These are phyloP conservation scores for Microcebus ravelobensis DNA, from an alignment of 2,113 vertebrate species.

Conservation along the genomic window DNA sequence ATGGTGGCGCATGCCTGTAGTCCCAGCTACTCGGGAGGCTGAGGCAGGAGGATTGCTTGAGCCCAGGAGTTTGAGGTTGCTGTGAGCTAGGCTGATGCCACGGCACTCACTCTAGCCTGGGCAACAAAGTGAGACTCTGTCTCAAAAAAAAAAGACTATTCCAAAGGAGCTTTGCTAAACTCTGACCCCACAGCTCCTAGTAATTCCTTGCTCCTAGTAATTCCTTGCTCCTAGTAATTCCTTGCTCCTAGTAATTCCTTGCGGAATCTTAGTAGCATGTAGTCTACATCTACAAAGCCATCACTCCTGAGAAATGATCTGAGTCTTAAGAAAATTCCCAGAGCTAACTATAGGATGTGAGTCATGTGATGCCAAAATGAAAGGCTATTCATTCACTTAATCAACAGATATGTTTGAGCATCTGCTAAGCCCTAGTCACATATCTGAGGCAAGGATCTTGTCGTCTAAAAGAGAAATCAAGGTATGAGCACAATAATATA, in stretches of 20 bases:
- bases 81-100: no score
- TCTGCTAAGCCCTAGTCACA: background rate
- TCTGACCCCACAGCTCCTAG: background rate
- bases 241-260: background rate
- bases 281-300: background rate
- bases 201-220: background rate
- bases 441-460: background rate
- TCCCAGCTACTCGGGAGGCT: no score
- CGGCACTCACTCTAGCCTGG: no score
- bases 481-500: background rate
- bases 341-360: background rate
- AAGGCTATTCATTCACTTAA: background rate
- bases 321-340: background rate
- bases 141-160: background rate
- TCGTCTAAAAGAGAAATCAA: conserved; percentile 11
- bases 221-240: background rate
- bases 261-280: background rate
- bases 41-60: no score
- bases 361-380: background rate
- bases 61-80: no score
- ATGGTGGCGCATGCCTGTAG: no score
- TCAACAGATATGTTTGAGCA: background rate
- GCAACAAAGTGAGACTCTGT: no score
- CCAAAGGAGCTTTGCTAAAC: conserved; percentile 13
- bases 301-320: background rate